Evolutionary conservation across 1,140 invertebrate genomes (phyloP).

Genomic region (Pomacea maculata): DNA sequence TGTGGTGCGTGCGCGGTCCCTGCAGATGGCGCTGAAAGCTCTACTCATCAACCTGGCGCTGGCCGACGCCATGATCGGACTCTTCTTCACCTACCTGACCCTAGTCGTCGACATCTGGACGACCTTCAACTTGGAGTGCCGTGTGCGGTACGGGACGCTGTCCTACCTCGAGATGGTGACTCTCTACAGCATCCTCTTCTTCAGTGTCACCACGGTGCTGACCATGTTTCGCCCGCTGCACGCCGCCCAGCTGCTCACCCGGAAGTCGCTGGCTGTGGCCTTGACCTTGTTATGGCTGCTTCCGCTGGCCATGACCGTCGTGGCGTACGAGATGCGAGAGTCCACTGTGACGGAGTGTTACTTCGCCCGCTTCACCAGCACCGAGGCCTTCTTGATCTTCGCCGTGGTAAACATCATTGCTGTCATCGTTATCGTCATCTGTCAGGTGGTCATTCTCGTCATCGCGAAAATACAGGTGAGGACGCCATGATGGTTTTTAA

Average conservation of each 20-base stretch:
- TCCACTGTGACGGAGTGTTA: constrained; percentile 10
- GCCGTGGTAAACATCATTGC: constrained; percentile 1
- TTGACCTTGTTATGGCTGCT: constrained; percentile 14
- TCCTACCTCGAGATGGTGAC: constrained; percentile 7
- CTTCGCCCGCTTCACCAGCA: constrained; percentile 1
- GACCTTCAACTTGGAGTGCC: neutral
- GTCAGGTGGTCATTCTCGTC: constrained; percentile 5
- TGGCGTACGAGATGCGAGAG: constrained; percentile 7
- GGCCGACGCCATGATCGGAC: constrained; percentile 9
- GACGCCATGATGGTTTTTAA: no score
- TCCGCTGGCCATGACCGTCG: constrained; percentile 6
- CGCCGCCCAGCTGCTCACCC: neutral
- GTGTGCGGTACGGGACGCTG: neutral
- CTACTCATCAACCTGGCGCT: constrained; percentile 6
- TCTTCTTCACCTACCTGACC: constrained; percentile 8
- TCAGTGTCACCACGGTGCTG: neutral
- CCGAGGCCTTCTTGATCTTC: constrained; percentile 10
- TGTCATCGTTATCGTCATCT: constrained; percentile 1
- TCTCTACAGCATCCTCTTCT: constrained; percentile 8
- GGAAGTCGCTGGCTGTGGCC: constrained; percentile 2
- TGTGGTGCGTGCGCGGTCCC: neutral
- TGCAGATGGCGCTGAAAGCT: constrained; percentile 9
- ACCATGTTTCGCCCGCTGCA: neutral
- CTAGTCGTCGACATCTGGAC: constrained; percentile 7
- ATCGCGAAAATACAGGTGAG: constrained; percentile 11